These are phyloP conservation scores for Pedetes capensis DNA, from an alignment of 2,113 vertebrate genomes.

Conservation along the genomic window DNA sequence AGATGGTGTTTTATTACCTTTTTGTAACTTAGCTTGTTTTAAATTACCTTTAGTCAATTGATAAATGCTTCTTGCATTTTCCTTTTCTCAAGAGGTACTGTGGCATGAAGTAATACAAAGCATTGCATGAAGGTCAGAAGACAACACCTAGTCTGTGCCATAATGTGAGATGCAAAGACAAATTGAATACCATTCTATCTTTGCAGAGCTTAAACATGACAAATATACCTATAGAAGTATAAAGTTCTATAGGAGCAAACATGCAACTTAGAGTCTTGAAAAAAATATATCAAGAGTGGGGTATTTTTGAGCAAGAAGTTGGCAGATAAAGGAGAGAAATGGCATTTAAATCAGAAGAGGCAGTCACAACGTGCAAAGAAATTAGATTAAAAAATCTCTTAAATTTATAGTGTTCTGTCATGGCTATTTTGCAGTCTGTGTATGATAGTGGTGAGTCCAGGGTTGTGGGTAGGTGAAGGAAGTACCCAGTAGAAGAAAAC, in stretches of 20 bases:
- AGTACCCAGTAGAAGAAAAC: background rate
- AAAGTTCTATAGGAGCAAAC: background rate
- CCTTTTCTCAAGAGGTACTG: background rate
- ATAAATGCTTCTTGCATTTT: conserved; percentile 11
- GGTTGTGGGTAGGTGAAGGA: background rate
- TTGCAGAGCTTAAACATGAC: background rate
- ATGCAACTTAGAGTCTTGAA: background rate
- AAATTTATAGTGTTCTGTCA: background rate
- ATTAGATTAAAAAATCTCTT: background rate
- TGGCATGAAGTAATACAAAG: background rate
- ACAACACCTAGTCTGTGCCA: background rate
- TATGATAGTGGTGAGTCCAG: background rate
- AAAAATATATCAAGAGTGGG: background rate
- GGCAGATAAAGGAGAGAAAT: background rate
- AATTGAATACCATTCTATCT: background rate
- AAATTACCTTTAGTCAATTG: conserved; percentile 55
- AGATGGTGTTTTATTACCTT: conserved; percentile 47
- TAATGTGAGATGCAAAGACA: background rate
- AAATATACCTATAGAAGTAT: background rate
- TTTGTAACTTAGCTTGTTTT: conserved; percentile 42
- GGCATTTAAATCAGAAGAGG: background rate
- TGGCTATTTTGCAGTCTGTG: background rate
- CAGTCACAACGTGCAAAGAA: background rate
- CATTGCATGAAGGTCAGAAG: background rate
- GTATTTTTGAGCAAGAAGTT: background rate